A percentile compares a stretch with the other conserved stretches of the same genome.
Conservation (phyloP, 1,140 invertebrate species). For the Kradibia gibbosae region DNA sequence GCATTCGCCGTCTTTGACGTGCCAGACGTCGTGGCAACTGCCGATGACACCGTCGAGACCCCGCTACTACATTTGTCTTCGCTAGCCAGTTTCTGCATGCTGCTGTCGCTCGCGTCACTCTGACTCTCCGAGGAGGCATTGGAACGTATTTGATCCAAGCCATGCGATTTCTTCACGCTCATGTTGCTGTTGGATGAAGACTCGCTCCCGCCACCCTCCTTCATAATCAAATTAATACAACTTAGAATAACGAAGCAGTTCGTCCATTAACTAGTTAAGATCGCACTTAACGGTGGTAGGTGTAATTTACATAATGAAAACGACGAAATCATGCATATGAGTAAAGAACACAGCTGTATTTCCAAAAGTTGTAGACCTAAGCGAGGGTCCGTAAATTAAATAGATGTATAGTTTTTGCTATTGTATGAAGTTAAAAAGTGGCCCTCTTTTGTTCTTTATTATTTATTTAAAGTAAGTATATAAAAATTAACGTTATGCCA, state of each 20-base stretch:
- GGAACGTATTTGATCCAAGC: slow-evolving; percentile 68
- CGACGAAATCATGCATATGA: too few species aligned
- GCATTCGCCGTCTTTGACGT: not conserved
- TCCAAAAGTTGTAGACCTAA: too few species aligned
- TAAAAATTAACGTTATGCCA: too few species aligned
- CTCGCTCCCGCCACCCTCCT: slow-evolving; percentile 71
- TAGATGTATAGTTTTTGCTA: too few species aligned
- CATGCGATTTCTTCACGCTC: slow-evolving; percentile 69
- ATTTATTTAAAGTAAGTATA: too few species aligned
- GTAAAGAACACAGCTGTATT: too few species aligned
- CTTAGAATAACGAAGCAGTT: slow-evolving; percentile 40
- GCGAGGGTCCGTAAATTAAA: too few species aligned
- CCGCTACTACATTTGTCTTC: slow-evolving; percentile 43
- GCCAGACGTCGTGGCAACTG: slow-evolving; percentile 28
- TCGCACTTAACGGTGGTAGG: too few species aligned
- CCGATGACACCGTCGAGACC: not conserved
- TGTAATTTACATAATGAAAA: too few species aligned
- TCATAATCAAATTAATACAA: not conserved
- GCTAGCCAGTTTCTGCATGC: slow-evolving; percentile 57
- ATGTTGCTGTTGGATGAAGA: slow-evolving; percentile 71
- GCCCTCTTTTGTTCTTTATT: too few species aligned
- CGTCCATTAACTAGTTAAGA: too few species aligned
- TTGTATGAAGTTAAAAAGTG: too few species aligned
- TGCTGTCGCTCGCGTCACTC: slow-evolving; percentile 70
- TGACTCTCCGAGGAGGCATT: slow-evolving; percentile 69